phyloP scores from a whole-genome alignment of 2,888 invertebrate genomes.

The Rhaphigaster nebulosa region DNA sequence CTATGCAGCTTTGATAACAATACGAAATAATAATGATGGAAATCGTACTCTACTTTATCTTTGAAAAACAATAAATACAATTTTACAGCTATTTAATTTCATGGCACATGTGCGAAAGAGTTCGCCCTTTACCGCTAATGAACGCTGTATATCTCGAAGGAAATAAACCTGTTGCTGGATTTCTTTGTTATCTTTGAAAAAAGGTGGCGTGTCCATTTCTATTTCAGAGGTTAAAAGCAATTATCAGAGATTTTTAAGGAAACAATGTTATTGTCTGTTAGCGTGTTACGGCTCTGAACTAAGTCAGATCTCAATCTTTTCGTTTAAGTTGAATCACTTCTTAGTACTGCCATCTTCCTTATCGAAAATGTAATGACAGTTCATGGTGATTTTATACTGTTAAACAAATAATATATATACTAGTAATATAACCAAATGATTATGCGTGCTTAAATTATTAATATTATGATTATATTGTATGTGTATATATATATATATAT shows the following conservation, averaged over 20 bases:
- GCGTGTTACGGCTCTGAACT: neutral
- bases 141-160: neutral
- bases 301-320: neutral
- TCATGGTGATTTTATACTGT: neutral
- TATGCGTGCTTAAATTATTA: no score
- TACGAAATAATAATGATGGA: no score
- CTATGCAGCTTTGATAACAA: no score
- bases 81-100: no score
- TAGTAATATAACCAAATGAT: no score
- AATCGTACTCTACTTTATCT: no score
- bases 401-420: neutral
- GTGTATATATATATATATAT: no score
- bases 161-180: neutral
- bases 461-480: no score
- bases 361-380: neutral
- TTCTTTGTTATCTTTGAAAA: neutral
- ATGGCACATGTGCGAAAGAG: no score
- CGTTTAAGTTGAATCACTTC: neutral
- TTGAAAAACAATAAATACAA: no score
- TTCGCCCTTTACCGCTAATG: no score
- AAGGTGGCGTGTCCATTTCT: neutral
- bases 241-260: neutral
- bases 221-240: neutral
- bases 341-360: no score
- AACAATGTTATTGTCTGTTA: neutral